Evolutionary conservation across 2,797 vertebrate genomes (phyloP), one percentile per base, ranked within the genome.

Genomic region (Lepilemur septentrionalis): DNA sequence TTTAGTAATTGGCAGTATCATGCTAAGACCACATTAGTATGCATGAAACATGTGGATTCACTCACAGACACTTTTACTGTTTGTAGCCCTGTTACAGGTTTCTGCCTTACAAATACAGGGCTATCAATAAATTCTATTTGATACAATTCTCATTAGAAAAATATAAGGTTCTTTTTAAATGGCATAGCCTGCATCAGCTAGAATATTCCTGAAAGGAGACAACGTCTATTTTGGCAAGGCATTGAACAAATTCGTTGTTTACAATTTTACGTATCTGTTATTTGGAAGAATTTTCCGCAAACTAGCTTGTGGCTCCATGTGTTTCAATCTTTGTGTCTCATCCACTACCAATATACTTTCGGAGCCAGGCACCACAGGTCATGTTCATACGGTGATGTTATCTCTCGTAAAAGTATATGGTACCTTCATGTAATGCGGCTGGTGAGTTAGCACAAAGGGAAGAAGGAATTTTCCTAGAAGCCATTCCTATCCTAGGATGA

Each of bases 81-180:
- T 92, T 90, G 28, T 43, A 82, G 38, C 55, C 72, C 41, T 92
- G 15, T 73, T 70, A 67, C 63, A 89, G n/a, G 32, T n/a, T 89
- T 91, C 22, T 48, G 32, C 55, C 50, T 38, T 86, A 83, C 22
- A 76, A 82, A 92, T 28, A 70, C 6, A 81, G 32, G 25, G 17
- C 65, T 65, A 18, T 25, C 81, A 84, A 93, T 89, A 81, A 76
- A 78, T 95, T 81, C 18, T 67, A 59, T 86, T 92, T 82, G n/a
- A 63, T 85, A 61, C 7, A 94, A 69, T 89, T 95, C 11, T 2
- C 41, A 48, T 67, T 28, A 20, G 75, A 70, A 96, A 86, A 70
- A 63, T n/a, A 78, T 89, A 63, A 38, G 23, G 5, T 57, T 23
- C 14, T 72, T 95, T 57, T 20, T 67, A 75, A 41, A 41, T 38